A percentile compares a stretch with the other conserved stretches of the same genome.
These are phyloP conservation scores for Osmerus mordax DNA, from an alignment of 2,113 vertebrate genomes.

Conservation along the genomic window DNA sequence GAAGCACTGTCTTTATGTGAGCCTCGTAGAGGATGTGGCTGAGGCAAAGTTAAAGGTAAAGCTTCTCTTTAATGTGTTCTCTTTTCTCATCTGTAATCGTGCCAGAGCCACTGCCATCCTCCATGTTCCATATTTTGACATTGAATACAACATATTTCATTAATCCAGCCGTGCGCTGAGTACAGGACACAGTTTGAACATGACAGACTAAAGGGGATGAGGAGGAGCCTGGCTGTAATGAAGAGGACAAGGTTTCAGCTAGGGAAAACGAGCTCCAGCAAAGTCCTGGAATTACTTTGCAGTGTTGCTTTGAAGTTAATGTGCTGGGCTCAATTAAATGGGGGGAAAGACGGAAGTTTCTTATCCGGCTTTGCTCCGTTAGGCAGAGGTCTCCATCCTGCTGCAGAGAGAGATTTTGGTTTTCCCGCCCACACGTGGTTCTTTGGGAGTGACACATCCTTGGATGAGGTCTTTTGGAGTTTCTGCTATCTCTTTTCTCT, in stretches of 20 bases:
- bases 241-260: constrained; percentile 55
- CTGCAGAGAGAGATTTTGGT: not conserved
- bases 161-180: constrained; percentile 44
- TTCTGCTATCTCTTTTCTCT: constrained; percentile 6
- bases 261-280: constrained; percentile 49
- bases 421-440: not conserved
- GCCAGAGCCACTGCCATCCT: constrained; percentile 16
- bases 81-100: not conserved
- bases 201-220: constrained; percentile 51
- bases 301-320: constrained; percentile 65
- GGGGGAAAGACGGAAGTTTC: not conserved
- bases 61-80: not conserved
- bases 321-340: constrained; percentile 56
- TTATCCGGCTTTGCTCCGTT: constrained; percentile 32
- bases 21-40: not conserved
- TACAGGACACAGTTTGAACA: constrained; percentile 58
- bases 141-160: constrained; percentile 46
- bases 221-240: constrained; percentile 54
- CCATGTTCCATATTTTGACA: constrained; percentile 48
- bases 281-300: constrained; percentile 24
- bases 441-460: not conserved
- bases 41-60: not conserved
- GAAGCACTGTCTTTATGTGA: not conserved
- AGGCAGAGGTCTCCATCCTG: constrained; percentile 41
- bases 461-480: constrained; percentile 19